Evolutionary conservation across 2,113 vertebrate species (phyloP), one percentile per base, ranked within the genome.

Genomic region (human (Homo sapiens)): DNA sequence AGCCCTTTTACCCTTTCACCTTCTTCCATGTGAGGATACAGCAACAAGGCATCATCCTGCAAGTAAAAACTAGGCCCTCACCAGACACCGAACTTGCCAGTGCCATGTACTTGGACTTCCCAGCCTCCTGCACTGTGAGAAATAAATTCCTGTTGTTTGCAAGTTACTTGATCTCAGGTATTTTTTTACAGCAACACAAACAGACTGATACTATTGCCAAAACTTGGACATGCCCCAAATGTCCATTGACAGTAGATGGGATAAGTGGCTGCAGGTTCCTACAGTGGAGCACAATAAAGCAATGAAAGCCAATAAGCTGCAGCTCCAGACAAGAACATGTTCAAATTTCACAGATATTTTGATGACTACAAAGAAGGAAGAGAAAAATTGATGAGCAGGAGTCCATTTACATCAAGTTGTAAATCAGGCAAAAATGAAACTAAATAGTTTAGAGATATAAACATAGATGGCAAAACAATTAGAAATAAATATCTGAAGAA

Each of bases 181-280:
- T 75, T 92, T 61, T 61, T 16, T 83, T 17, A 35, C 9, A 38
- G 52, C 40, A 38, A 22, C 9, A 9, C 16, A 30, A 82, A 17
- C 5, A 10, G 20, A 73, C 50, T 18, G 45, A 82, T 30, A 10
- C 38, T n/a, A n/a, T 18, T 57, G 90, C 52, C 40, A 23, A 40
- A 64, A 59, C 40, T 59, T 68, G 76, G 75, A 75, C 30, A 10
- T 40, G 66, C 27, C 52, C 78, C 45, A 66, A 30, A 16, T 6
- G 22, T 30, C 40, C 30, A 8, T 6, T 80, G 10, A 0, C 0
- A 1, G 50, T 7, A 40, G 40, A 55, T 55, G 25, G 38, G 52
- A 23, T 1, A 8, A 57, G 12, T 20, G n/a, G 8, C 32, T 6
- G 25, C 1, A 4, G 0, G 6, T 14, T 7, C 17, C 0, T 3